phyloP scores from a whole-genome alignment of 1,140 invertebrate genomes.

The Frieseomelitta varia region DNA sequence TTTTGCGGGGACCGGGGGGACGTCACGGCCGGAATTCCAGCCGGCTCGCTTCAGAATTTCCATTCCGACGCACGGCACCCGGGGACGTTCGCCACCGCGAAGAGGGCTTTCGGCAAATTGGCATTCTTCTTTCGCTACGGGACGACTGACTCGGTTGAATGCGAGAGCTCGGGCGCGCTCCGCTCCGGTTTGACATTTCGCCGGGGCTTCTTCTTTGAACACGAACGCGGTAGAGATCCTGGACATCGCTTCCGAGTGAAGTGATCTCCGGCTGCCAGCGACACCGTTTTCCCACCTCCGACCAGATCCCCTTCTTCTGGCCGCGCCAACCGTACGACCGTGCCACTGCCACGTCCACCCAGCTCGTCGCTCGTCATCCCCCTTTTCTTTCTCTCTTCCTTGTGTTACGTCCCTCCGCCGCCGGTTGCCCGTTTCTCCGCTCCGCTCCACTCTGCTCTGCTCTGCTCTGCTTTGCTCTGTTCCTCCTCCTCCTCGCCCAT shows the following conservation, averaged over 20 bases:
- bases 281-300: conserved; percentile 53
- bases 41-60: conserved; percentile 58
- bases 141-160: conserved; percentile 44
- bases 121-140: conserved; percentile 77
- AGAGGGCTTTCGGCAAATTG: conserved; percentile 74
- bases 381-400: background rate
- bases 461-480: too few species aligned
- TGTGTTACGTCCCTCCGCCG: background rate
- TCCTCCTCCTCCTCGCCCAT: too few species aligned
- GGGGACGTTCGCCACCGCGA: conserved; percentile 57
- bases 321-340: background rate
- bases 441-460: background rate
- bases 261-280: conserved; percentile 75
- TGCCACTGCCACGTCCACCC: background rate
- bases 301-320: background rate
- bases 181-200: conserved; percentile 69
- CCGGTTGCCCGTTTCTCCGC: conserved; percentile 1
- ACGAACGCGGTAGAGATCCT: conserved; percentile 56
- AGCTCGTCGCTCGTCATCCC: background rate
- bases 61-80: conserved; percentile 41
- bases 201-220: conserved; percentile 71
- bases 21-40: conserved; percentile 59
- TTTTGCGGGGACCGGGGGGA: conserved; percentile 5
- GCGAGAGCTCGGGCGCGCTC: conserved; percentile 48
- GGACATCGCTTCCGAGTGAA: conserved; percentile 71